These are phyloP conservation scores for Dromiciops gliroides DNA, from an alignment of 2,113 vertebrate species.

Conservation along the genomic window DNA sequence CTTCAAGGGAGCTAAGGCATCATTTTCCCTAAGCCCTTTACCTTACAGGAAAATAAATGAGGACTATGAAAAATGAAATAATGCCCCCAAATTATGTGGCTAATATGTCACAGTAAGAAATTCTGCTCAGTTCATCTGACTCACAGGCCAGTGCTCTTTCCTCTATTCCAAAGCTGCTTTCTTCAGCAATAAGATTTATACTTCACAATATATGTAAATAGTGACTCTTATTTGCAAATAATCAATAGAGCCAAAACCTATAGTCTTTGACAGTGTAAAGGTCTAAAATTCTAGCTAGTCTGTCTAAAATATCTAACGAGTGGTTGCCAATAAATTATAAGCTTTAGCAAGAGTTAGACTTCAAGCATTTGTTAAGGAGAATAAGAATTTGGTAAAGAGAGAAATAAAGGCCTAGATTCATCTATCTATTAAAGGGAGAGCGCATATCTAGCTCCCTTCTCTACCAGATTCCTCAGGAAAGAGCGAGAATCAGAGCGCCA, in stretches of 20 bases:
- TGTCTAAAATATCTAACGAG: too few relatives aligned
- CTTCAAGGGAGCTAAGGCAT: neutral
- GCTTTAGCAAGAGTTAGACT: too few relatives aligned
- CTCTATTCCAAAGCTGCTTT: neutral
- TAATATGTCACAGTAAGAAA: neutral
- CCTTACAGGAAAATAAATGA: neutral
- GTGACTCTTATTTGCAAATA: constrained; percentile 64
- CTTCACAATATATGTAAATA: neutral
- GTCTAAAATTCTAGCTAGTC: too few relatives aligned
- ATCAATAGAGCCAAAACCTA: constrained; percentile 63
- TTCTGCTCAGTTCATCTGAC: neutral
- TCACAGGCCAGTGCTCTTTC: neutral
- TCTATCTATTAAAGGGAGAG: too few relatives aligned
- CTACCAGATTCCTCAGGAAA: too few relatives aligned
- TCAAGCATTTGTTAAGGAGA: too few relatives aligned
- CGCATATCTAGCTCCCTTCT: too few relatives aligned
- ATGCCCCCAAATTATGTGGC: neutral
- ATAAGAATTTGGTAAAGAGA: too few relatives aligned
- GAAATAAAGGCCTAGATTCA: too few relatives aligned
- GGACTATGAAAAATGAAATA: neutral
- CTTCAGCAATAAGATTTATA: constrained; percentile 48
- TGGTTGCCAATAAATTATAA: too few relatives aligned
- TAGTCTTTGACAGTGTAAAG: too few relatives aligned
- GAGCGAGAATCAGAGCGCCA: too few relatives aligned
- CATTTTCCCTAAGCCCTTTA: neutral